phyloP scores from a whole-genome alignment of 2,113 vertebrate species.

The Psittacus erithacus region DNA sequence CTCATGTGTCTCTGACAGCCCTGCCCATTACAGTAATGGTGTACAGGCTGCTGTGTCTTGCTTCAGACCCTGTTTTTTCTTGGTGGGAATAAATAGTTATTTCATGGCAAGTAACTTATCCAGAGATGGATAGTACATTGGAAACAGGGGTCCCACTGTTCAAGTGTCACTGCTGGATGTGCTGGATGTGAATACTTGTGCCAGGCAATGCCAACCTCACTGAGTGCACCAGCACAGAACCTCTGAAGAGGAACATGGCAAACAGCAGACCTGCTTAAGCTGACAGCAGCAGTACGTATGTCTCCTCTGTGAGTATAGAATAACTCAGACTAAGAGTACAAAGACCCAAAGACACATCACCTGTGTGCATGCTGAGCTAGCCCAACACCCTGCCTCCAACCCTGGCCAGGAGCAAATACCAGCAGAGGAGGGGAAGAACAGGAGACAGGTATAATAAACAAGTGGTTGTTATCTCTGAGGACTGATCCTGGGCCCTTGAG shows the following conservation, averaged over 20 bases:
- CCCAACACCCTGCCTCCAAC: not conserved
- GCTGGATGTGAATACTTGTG: not conserved
- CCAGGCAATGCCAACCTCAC: not conserved
- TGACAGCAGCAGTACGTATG: not conserved
- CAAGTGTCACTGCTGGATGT: too few species aligned
- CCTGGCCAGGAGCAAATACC: not conserved
- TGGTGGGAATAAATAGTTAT: not conserved
- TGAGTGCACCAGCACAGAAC: not conserved
- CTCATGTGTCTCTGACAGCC: not conserved
- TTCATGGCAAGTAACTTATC: not conserved
- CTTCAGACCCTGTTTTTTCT: not conserved
- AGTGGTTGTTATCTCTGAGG: not conserved
- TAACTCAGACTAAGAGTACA: accelerated
- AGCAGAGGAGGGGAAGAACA: not conserved
- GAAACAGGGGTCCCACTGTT: not conserved
- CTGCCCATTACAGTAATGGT: not conserved
- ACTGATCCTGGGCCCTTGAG: not conserved
- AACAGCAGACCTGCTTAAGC: not conserved
- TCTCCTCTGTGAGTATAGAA: not conserved
- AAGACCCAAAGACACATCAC: not conserved
- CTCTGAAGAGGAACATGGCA: not conserved
- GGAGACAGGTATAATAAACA: not conserved
- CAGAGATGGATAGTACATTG: not conserved
- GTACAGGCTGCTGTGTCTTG: not conserved
- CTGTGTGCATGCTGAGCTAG: not conserved